Conservation (phyloP, 2,888 invertebrate species). For the Eristalis arbustorum region DNA sequence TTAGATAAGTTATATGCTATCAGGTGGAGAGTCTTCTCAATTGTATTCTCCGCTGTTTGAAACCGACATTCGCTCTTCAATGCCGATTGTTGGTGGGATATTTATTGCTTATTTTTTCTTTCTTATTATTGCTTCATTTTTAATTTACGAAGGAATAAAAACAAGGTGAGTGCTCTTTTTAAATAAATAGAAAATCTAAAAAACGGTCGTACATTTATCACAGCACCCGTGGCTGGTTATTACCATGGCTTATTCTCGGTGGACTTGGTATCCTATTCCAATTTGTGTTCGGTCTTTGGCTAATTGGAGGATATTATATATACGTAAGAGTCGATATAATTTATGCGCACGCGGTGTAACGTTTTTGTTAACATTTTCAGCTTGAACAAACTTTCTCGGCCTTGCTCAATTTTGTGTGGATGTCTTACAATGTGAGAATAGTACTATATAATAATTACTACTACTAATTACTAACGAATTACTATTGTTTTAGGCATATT, state of each 20-base stretch:
- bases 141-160: conserved; percentile 77
- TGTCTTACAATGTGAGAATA: conserved; percentile 90
- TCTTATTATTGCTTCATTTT: conserved; percentile 82
- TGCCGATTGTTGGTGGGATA: conserved; percentile 85
- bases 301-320: conserved; percentile 93
- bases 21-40: conserved; percentile 94
- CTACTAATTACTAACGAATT: neutral
- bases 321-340: conserved; percentile 85
- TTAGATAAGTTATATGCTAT: conserved; percentile 86
- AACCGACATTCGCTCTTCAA: conserved; percentile 87
- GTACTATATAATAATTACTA: neutral
- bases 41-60: conserved; percentile 94
- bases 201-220: conserved; percentile 72
- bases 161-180: conserved; percentile 74
- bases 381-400: conserved; percentile 89
- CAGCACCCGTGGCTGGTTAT: conserved; percentile 89
- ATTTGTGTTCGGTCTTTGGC: conserved; percentile 90
- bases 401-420: conserved; percentile 89
- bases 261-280: conserved; percentile 88
- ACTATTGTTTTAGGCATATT: conserved; percentile 86
- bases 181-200: neutral
- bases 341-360: neutral
- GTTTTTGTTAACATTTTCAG: conserved; percentile 80
- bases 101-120: conserved; percentile 77
- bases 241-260: conserved; percentile 89